Evolutionary conservation across 2,797 vertebrate species (phyloP).

Genomic region (Leuciscus waleckii): DNA sequence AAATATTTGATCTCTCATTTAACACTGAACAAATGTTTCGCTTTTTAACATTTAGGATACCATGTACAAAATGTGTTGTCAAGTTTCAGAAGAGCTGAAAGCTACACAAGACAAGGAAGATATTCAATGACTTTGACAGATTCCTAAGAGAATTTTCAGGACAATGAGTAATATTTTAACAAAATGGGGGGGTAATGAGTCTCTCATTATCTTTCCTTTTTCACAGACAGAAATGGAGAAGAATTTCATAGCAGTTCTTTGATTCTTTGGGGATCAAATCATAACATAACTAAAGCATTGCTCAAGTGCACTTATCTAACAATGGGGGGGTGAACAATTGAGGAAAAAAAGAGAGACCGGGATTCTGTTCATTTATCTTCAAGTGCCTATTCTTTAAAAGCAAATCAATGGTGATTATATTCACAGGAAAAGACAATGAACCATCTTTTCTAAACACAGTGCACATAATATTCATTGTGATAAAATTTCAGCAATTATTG

Average conservation of each 20-base stretch:
- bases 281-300: slow-evolving; percentile 16
- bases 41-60: slow-evolving; percentile 5
- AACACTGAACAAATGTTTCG: slow-evolving; percentile 7
- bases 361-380: slow-evolving; percentile 19
- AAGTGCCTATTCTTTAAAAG: slow-evolving; percentile 1
- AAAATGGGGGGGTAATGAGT: neutral
- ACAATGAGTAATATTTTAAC: slow-evolving; percentile 19
- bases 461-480: neutral
- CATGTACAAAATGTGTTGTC: slow-evolving; percentile 2
- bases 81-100: neutral
- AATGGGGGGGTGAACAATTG: neutral
- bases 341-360: neutral
- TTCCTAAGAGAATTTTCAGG: neutral
- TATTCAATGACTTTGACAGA: slow-evolving; percentile 28
- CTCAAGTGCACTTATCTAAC: slow-evolving; percentile 6
- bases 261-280: slow-evolving; percentile 26
- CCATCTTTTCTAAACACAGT: slow-evolving; percentile 10
- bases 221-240: slow-evolving; percentile 2
- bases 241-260: slow-evolving; percentile 23
- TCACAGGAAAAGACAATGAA: slow-evolving; percentile 13
- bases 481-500: slow-evolving; percentile 14
- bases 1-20: slow-evolving; percentile 10
- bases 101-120: slow-evolving; percentile 1
- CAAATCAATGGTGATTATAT: neutral
- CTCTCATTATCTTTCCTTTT: slow-evolving; percentile 29